Percentiles rank a stretch among this genome's conserved stretches.
These are phyloP conservation scores for Suricata suricatta DNA, from an alignment of 2,113 vertebrate species.

Conservation along the genomic window DNA sequence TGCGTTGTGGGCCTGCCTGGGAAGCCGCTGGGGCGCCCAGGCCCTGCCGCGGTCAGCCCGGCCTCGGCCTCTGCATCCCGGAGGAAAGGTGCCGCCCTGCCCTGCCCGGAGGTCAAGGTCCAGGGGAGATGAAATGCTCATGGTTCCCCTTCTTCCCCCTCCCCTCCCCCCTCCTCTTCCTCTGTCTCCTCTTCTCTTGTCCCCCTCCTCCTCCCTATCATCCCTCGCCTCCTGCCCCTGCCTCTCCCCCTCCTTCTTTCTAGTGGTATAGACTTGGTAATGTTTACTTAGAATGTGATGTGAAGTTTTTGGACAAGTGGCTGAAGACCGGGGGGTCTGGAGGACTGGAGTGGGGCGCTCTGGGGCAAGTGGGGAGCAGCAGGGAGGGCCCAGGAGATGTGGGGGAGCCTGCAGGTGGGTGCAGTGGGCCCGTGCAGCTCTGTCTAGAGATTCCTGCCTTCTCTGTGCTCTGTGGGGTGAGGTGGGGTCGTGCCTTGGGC, in stretches of 20 bases:
- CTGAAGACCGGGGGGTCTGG: not conserved
- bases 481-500: fast-evolving
- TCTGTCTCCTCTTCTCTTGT: not conserved
- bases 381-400: fast-evolving
- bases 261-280: no score
- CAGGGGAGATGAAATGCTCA: no score
- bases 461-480: fast-evolving
- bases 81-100: not conserved
- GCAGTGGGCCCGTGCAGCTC: not conserved
- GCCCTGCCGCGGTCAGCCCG: no score
- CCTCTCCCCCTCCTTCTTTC: not conserved
- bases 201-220: not conserved
- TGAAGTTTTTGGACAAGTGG: not conserved
- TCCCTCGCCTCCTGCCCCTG: no score
- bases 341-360: no score
- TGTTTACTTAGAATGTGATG: not conserved
- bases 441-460: fast-evolving
- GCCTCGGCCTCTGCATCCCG: not conserved
- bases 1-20: fast-evolving
- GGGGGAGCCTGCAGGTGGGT: not conserved
- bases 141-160: no score
- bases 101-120: not conserved
- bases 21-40: not conserved
- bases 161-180: no score
- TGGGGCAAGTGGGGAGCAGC: no score